phyloP scores from a whole-genome alignment of 2,797 vertebrate species.

The Arrhamphus sclerolepis region DNA sequence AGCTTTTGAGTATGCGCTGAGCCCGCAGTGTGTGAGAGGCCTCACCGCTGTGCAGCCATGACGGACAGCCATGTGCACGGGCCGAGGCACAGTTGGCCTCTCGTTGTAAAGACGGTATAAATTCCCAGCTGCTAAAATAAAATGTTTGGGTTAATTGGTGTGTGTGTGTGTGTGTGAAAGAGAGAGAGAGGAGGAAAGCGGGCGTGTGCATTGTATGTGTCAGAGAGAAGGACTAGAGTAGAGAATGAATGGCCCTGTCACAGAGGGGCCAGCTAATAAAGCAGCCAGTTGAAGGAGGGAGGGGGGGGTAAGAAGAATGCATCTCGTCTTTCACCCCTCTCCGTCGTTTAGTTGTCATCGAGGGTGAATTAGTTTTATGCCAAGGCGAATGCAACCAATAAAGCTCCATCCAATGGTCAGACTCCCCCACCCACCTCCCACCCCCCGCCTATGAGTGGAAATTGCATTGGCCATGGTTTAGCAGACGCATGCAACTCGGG shows the following conservation, averaged over 20 bases:
- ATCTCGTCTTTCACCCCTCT: slow-evolving; percentile 71
- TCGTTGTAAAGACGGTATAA: slow-evolving; percentile 60
- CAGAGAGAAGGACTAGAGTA: slow-evolving; percentile 24
- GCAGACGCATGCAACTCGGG: slow-evolving; percentile 63
- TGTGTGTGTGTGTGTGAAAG: slow-evolving; percentile 45
- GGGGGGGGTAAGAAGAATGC: slow-evolving; percentile 55
- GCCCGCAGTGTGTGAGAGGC: slow-evolving; percentile 32
- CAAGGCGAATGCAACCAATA: slow-evolving; percentile 59
- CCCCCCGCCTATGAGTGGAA: slow-evolving; percentile 48
- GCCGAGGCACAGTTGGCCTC: slow-evolving; percentile 40
- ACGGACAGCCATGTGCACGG: slow-evolving; percentile 32
- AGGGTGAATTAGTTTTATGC: slow-evolving; percentile 76
- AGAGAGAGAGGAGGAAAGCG: slow-evolving; percentile 17
- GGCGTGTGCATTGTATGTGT: slow-evolving; percentile 34
- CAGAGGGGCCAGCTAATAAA: slow-evolving; percentile 71
- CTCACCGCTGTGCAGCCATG: slow-evolving; percentile 47
- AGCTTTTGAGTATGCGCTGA: slow-evolving; percentile 27
- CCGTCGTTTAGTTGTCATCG: slow-evolving; percentile 68
- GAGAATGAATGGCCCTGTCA: slow-evolving; percentile 68
- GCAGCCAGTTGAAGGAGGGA: slow-evolving; percentile 41
- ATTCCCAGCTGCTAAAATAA: slow-evolving; percentile 68
- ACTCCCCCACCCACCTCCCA: slow-evolving; percentile 14
- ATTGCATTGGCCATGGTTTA: slow-evolving; percentile 71
- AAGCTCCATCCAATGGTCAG: slow-evolving; percentile 54
- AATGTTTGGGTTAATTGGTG: slow-evolving; percentile 52